These are phyloP conservation scores for Styela clava DNA, from an alignment of 23 tunicate species.

Conservation along the genomic window DNA sequence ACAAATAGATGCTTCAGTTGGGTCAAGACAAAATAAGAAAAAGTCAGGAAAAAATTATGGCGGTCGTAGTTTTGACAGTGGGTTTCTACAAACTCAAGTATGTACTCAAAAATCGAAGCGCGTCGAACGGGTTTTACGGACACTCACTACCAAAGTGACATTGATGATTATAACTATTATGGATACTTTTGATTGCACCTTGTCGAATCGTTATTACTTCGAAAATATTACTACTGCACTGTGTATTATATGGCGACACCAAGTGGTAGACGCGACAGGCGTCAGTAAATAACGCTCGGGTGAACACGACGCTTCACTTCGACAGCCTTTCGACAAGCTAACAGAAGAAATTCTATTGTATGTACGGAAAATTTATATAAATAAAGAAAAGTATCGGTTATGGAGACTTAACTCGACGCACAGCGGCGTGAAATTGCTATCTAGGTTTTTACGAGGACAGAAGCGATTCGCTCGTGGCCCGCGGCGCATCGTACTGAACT, in stretches of 20 bases:
- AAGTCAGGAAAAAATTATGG: no score
- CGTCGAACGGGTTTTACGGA: no score
- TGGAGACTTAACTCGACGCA: background rate
- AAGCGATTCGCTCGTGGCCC: background rate
- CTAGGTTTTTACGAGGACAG: background rate
- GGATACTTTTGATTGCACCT: no score
- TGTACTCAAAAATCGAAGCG: no score
- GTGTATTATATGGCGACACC: background rate
- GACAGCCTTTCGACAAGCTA: background rate
- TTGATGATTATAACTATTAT: no score
- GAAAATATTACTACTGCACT: no score
- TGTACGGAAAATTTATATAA: background rate
- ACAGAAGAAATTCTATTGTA: background rate
- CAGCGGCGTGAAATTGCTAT: background rate
- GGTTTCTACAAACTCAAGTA: no score
- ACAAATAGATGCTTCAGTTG: no score
- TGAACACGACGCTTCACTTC: background rate
- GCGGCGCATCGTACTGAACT: background rate
- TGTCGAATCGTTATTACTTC: no score
- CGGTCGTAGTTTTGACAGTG: no score
- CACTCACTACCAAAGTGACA: no score
- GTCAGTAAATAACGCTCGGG: constrained; percentile 1
- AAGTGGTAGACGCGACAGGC: constrained; percentile 12
- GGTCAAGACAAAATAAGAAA: no score
- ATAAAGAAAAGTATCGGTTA: background rate